A percentile compares a stretch with the other conserved stretches of the same genome.
Conservation (phyloP, 2,797 vertebrate species). For the Alcedo quadribrachys region DNA sequence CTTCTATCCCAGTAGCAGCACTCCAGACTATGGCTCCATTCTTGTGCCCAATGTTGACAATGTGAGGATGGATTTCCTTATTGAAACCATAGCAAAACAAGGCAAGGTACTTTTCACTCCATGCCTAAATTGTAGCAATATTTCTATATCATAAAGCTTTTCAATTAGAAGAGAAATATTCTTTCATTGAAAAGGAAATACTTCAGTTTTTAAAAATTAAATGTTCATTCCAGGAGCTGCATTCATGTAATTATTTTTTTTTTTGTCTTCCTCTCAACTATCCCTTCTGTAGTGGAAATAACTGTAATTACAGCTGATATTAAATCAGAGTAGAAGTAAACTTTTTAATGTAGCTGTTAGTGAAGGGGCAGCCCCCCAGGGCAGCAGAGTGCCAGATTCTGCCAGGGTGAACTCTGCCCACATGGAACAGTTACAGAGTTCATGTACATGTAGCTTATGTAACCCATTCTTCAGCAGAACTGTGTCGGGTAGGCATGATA, state of each 20-base stretch:
- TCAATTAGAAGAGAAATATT: background rate
- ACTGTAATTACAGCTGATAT: background rate
- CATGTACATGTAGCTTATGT: background rate
- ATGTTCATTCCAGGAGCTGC: background rate
- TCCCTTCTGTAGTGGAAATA: background rate
- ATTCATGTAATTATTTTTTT: background rate
- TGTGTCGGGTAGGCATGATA: background rate
- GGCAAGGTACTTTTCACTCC: constrained; percentile 84
- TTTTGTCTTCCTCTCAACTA: background rate
- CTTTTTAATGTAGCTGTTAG: background rate
- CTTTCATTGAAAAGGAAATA: background rate
- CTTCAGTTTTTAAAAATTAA: background rate
- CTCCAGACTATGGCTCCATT: constrained; percentile 89
- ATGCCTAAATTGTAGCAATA: background rate
- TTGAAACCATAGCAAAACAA: constrained; percentile 92
- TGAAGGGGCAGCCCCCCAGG: background rate
- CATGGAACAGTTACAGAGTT: background rate
- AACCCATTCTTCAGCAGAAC: background rate
- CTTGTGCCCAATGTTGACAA: constrained; percentile 97
- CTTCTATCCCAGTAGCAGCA: constrained; percentile 83
- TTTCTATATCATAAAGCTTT: background rate
- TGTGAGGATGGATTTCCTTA: constrained; percentile 92
- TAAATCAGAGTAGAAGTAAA: background rate
- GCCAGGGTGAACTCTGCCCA: background rate
- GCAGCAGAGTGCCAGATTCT: background rate